Conservation (phyloP, 1,140 invertebrate genomes). For the Drosophila parvula region DNA sequence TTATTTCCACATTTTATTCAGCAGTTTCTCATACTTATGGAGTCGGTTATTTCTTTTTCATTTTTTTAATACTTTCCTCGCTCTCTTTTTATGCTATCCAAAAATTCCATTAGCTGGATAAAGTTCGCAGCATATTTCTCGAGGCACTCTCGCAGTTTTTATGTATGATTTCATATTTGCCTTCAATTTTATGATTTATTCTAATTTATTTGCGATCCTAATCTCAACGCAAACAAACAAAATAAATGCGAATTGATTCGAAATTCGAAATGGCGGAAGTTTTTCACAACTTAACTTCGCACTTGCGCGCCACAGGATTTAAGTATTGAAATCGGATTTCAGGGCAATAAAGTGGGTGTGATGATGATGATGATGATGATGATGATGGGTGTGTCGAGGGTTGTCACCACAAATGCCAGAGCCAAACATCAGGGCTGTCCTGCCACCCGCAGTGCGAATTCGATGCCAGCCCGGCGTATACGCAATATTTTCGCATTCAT, state of each 20-base stretch:
- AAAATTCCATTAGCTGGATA: constrained; percentile 61
- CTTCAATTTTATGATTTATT: constrained; percentile 24
- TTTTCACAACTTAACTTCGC: constrained; percentile 28
- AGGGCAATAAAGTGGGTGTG: constrained; percentile 22
- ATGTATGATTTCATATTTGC: constrained; percentile 8
- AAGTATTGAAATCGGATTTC: constrained; percentile 50
- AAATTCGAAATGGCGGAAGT: constrained; percentile 22
- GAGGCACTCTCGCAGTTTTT: constrained; percentile 1
- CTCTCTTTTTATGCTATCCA: constrained; percentile 3
- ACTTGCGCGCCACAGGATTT: constrained; percentile 38
- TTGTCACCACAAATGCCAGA: constrained; percentile 53
- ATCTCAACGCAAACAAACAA: constrained; percentile 16
- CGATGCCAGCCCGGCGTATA: constrained; percentile 48
- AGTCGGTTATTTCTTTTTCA: constrained; percentile 5
- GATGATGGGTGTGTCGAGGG: constrained; percentile 23
- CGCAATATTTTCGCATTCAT: constrained; percentile 73
- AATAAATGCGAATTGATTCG: constrained; percentile 33
- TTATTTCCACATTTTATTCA: constrained; percentile 2
- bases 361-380: constrained; percentile 19
- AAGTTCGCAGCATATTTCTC: constrained; percentile 27
- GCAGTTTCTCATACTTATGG: constrained; percentile 4
- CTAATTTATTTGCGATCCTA: constrained; percentile 28
- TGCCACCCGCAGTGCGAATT: constrained; percentile 40
- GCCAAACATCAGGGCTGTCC: constrained; percentile 29
- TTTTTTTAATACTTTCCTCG: constrained; percentile 1